phyloP scores from a whole-genome alignment of 2,888 invertebrate genomes.

The Neoscelio sp. region DNA sequence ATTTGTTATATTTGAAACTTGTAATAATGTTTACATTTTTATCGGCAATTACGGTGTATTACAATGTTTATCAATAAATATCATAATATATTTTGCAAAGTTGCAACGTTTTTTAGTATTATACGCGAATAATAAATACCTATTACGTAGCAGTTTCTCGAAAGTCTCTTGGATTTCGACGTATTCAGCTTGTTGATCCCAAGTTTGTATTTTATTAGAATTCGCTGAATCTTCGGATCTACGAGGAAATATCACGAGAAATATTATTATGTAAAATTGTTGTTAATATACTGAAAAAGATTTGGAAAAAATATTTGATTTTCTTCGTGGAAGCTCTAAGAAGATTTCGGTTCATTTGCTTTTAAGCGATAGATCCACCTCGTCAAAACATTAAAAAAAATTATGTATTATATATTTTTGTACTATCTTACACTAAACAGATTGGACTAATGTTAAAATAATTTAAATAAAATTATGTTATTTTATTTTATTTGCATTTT shows the following conservation, averaged over 20 bases:
- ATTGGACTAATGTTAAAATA: no score
- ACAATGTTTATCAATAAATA: conserved; percentile 11
- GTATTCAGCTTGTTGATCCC: conserved; percentile 56
- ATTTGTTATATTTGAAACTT: no score
- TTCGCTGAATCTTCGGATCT: conserved; percentile 25
- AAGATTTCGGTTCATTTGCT: no score
- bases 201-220: conserved; percentile 49
- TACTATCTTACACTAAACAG: no score
- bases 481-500: no score
- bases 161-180: conserved; percentile 50
- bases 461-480: no score
- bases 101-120: conserved; percentile 21
- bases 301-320: no score
- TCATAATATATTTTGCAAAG: conserved; percentile 10
- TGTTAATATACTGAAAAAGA: no score
- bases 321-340: no score
- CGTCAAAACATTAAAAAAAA: no score
- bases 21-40: not conserved
- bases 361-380: no score
- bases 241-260: conserved; percentile 25
- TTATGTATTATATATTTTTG: no score
- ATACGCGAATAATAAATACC: conserved; percentile 50
- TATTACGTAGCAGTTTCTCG: conserved; percentile 55
- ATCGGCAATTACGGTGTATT: conserved; percentile 7
- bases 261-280: conserved; percentile 18